These are phyloP conservation scores for Baryphthengus martii DNA, from an alignment of 2,113 vertebrate species.

Conservation along the genomic window DNA sequence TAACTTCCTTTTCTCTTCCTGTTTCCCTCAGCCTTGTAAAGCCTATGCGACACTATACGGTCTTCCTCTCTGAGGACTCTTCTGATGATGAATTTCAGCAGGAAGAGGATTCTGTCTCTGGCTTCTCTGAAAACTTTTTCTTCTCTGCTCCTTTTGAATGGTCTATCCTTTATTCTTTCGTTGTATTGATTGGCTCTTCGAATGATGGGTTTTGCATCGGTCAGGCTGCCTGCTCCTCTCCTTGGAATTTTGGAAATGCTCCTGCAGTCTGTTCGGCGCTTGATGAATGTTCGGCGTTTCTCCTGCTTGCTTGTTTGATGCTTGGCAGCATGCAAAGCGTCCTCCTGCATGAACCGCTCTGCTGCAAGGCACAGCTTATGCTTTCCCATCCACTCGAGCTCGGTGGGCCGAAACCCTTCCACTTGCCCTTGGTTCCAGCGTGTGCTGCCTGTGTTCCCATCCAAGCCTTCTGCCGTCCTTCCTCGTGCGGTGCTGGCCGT, in stretches of 20 bases:
- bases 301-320: conserved; percentile 18
- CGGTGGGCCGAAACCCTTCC: neutral
- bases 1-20: conserved; percentile 71
- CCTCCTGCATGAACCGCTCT: neutral
- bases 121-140: conserved; percentile 94
- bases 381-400: fast-evolving
- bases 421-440: neutral
- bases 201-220: neutral
- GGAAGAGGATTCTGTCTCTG: conserved; percentile 84
- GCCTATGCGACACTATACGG: conserved; percentile 94
- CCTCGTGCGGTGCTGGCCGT: neutral
- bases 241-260: neutral
- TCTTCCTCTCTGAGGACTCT: conserved; percentile 97
- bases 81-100: conserved; percentile 93
- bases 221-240: neutral
- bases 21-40: conserved; percentile 82
- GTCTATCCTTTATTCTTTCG: conserved; percentile 81
- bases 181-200: neutral
- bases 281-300: neutral
- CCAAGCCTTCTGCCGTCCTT: neutral
- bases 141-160: conserved; percentile 96
- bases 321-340: conserved; percentile 12
- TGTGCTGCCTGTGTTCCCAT: neutral
- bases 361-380: neutral
- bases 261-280: neutral